These are phyloP conservation scores for Progne subis DNA, from an alignment of 2,113 vertebrate genomes.

Conservation along the genomic window DNA sequence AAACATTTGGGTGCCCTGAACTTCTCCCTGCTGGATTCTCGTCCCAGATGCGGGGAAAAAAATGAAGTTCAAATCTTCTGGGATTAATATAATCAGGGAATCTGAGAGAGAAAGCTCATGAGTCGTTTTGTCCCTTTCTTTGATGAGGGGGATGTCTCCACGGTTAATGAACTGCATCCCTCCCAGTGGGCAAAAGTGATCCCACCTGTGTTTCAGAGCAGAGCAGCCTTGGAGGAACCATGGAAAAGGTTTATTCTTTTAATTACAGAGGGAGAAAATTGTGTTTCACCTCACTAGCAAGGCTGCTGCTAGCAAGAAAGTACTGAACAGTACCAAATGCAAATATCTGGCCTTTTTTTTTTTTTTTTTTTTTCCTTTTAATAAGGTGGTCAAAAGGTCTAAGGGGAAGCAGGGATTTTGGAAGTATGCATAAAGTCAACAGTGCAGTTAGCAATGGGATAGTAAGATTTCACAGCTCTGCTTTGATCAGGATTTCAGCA, in stretches of 20 bases:
- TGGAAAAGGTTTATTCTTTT: slow-evolving; percentile 61
- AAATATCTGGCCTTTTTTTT: slow-evolving; percentile 42
- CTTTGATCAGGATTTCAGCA: slow-evolving; percentile 82
- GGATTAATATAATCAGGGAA: slow-evolving; percentile 71
- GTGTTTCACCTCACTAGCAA: slow-evolving; percentile 40
- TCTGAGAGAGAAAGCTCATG: not conserved
- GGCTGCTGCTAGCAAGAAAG: not conserved
- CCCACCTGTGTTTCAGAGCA: not conserved
- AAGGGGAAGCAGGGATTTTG: slow-evolving; percentile 77
- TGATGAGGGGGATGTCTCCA: not conserved
- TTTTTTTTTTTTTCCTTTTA: not conserved
- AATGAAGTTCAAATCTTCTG: slow-evolving; percentile 72
- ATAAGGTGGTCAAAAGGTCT: slow-evolving; percentile 74
- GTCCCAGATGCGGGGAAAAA: slow-evolving; percentile 71
- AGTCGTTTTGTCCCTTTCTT: not conserved
- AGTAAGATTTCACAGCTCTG: slow-evolving; percentile 79
- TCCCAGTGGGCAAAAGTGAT: not conserved
- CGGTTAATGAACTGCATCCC: slow-evolving; percentile 25
- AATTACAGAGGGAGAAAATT: slow-evolving; percentile 59
- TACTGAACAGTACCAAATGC: slow-evolving; percentile 63
- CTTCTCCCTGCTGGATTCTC: slow-evolving; percentile 63
- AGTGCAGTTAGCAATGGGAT: slow-evolving; percentile 75
- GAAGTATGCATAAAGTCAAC: slow-evolving; percentile 83
- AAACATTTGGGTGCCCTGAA: slow-evolving; percentile 65
- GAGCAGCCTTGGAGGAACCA: not conserved